Evolutionary conservation across 2,113 vertebrate genomes (phyloP), one percentile per base, ranked within the genome.

Genomic region (Xerus inauris): DNA sequence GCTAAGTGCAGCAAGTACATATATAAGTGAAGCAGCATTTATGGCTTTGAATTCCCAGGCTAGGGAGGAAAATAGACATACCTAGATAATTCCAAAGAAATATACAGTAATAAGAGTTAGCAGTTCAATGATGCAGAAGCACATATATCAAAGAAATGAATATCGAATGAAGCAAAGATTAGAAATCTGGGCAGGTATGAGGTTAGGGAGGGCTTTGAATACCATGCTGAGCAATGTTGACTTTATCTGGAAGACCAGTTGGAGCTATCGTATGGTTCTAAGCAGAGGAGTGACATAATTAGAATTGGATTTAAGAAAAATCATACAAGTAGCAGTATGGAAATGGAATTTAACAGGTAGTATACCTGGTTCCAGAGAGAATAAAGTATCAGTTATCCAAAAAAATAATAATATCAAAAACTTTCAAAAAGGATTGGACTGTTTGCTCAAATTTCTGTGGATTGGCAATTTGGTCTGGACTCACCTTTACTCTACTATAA

Each of bases 221-320:
- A 94, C 9, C 85, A 83, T 19, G 2, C 10, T 28, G 80, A 93
- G 40, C n/a, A 75, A 89, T 30, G 83, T 75, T 92, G n/a, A 51
- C 75, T 51, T 95, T 92, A 92, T n/a, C 71, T 30, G 87, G 47
- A 90, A 84, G 3, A 30, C 32, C 38, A 67, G 32, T 6, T 24
- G 6, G 17, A 77, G 6, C 8, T 67, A 77, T 45, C 40, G 0
- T 32, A 92, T 35, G 16, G 38, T 81, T 94, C 80, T 64, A 83
- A 51, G 30, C 3, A 86, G 49, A 30, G 22, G 16, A 10, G 12
- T 89, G 20, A 38, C 9, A 87, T 95, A 79, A 79, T 57, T 38
- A 83, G 24, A 86, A 83, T 83, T 49, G 0, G 20, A 38, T 65
- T 96, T 96, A 77, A 92, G 49, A 92, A 65, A 81, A 19, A 82